These are phyloP conservation scores for Chrysolina oricalcia DNA, from an alignment of 2,888 invertebrate species.

Conservation along the genomic window DNA sequence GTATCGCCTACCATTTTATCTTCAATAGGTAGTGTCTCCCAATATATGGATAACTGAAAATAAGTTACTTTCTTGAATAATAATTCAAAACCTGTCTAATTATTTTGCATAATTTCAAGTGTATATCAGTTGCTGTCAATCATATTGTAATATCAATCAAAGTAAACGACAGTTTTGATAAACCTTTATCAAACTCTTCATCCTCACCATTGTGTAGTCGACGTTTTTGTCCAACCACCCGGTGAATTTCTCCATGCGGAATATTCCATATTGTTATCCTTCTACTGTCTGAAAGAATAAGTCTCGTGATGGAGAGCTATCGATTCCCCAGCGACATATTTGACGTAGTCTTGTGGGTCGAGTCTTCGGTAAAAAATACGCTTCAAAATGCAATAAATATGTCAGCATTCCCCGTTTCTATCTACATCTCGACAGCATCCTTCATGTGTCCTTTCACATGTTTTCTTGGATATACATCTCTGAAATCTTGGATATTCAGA, in stretches of 20 bases:
- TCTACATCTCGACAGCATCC: neutral
- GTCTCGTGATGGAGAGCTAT: neutral
- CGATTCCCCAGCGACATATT: neutral
- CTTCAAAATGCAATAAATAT: slow-evolving; percentile 7
- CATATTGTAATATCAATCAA: too few relatives aligned
- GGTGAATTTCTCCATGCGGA: neutral
- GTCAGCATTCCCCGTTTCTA: neutral
- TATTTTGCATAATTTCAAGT: too few relatives aligned
- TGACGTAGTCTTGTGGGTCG: neutral
- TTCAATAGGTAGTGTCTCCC: too few relatives aligned
- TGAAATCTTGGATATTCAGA: neutral
- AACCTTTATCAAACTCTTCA: too few relatives aligned
- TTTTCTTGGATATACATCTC: neutral
- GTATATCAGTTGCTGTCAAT: too few relatives aligned
- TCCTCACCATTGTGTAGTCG: neutral
- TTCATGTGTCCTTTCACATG: neutral
- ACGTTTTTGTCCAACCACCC: neutral
- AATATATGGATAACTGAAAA: too few relatives aligned
- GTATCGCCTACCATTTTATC: too few relatives aligned
- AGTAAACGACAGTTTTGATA: too few relatives aligned
- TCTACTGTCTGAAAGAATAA: neutral
- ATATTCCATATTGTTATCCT: neutral
- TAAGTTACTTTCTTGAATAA: too few relatives aligned
- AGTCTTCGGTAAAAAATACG: neutral
- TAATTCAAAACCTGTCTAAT: too few relatives aligned